Percentiles rank a stretch among this genome's conserved stretches.
phyloP scores from a whole-genome alignment of 2,888 invertebrate genomes.

The Plebejus melissa region DNA sequence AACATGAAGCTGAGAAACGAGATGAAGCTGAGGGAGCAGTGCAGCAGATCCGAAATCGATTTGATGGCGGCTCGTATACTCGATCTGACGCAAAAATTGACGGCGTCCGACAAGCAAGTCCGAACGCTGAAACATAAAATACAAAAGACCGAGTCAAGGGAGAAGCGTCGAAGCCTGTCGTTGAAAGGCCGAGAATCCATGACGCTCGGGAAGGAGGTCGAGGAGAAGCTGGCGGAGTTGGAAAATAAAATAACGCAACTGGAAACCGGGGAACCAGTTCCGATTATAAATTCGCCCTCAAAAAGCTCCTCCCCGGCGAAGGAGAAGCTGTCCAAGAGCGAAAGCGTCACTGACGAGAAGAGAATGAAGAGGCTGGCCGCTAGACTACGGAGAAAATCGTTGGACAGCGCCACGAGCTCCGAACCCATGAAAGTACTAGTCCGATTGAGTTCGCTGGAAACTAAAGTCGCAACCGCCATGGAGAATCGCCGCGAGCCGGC shows the following conservation, averaged over 20 bases:
- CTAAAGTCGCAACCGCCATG: slow-evolving; percentile 83
- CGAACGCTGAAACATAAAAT: slow-evolving; percentile 88
- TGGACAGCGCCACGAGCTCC: slow-evolving; percentile 87
- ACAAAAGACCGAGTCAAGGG: slow-evolving; percentile 86
- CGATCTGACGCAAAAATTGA: slow-evolving; percentile 89
- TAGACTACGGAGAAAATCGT: slow-evolving; percentile 84
- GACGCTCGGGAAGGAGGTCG: slow-evolving; percentile 89
- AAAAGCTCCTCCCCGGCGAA: slow-evolving; percentile 77
- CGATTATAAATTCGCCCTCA: slow-evolving; percentile 68
- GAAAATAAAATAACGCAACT: slow-evolving; percentile 87
- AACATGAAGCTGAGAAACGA: slow-evolving; percentile 87
- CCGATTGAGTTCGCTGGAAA: slow-evolving; percentile 86
- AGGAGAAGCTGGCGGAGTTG: slow-evolving; percentile 89
- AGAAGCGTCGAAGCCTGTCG: slow-evolving; percentile 89
- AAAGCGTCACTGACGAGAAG: slow-evolving; percentile 69
- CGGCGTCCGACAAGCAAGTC: slow-evolving; percentile 89
- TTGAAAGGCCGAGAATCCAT: slow-evolving; percentile 90
- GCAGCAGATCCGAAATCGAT: slow-evolving; percentile 85
- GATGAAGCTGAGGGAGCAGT: slow-evolving; percentile 81
- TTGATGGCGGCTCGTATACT: slow-evolving; percentile 91
- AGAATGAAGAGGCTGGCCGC: slow-evolving; percentile 75
- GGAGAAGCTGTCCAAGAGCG: slow-evolving; percentile 74
- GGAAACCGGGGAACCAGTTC: slow-evolving; percentile 73
- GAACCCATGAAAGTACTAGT: slow-evolving; percentile 90
- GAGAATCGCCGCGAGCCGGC: slow-evolving; percentile 66